Evolutionary conservation across 2,797 vertebrate species (phyloP).

Genomic region (Epinephelus coioides): DNA sequence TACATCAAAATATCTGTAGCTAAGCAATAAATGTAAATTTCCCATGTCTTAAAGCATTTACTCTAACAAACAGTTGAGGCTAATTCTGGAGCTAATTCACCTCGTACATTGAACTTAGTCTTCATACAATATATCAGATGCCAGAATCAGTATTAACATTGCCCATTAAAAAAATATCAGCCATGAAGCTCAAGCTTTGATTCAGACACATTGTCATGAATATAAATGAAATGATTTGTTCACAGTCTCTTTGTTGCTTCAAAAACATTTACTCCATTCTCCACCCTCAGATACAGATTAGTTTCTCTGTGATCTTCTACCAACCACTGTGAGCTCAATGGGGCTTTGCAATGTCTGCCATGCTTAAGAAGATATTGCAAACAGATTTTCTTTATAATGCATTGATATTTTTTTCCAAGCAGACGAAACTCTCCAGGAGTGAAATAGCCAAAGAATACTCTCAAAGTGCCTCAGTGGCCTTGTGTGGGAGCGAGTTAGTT

Average conservation of each 20-base stretch:
- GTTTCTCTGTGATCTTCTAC: constrained; percentile 16
- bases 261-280: constrained; percentile 22
- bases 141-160: background rate
- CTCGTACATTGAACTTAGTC: background rate
- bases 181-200: constrained; percentile 6
- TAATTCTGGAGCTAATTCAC: background rate
- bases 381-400: constrained; percentile 24
- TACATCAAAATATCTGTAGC: background rate
- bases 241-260: background rate
- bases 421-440: constrained; percentile 44
- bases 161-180: constrained; percentile 1
- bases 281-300: constrained; percentile 27
- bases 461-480: constrained; percentile 40
- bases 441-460: constrained; percentile 43
- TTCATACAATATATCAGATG: constrained; percentile 12
- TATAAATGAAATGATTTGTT: constrained; percentile 19
- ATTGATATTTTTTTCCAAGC: constrained; percentile 27
- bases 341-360: background rate
- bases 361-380: constrained; percentile 34
- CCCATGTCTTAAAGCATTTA: background rate
- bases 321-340: constrained; percentile 43
- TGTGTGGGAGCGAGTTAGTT: constrained; percentile 44
- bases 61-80: background rate
- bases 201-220: background rate
- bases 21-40: background rate